Evolutionary conservation across 30 jellyfish, hydroid and myxozoan genomes (phyloP).

Genomic region (Aurelia sp.): DNA sequence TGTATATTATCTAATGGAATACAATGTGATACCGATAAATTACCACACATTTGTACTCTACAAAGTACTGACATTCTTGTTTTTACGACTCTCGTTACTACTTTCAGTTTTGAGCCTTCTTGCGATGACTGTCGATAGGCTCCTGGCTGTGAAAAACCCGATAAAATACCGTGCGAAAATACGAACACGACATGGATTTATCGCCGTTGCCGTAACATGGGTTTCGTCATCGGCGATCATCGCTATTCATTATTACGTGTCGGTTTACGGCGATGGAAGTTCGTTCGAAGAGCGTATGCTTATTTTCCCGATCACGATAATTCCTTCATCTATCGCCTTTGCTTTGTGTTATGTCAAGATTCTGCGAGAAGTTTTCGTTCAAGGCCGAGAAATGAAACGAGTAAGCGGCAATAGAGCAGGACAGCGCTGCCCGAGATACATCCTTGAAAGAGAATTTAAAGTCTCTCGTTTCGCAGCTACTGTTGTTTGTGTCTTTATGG

Average conservation of each 20-base stretch:
- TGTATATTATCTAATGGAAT: background rate
- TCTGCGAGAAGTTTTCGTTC: background rate
- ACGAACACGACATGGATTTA: conserved; percentile 5
- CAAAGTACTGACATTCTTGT: conserved; percentile 35
- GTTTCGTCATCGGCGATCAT: conserved; percentile 23
- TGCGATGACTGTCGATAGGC: conserved; percentile 67
- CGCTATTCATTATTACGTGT: conserved; percentile 11
- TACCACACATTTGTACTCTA: background rate
- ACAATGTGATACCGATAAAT: background rate
- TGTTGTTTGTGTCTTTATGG: conserved; percentile 51
- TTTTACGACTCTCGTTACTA: conserved; percentile 61
- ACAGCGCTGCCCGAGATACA: conserved; percentile 7
- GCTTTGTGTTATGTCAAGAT: conserved; percentile 7
- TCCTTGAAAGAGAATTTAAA: conserved; percentile 49
- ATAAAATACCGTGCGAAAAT: conserved; percentile 36
- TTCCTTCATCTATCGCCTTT: conserved; percentile 14
- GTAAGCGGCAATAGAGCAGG: background rate
- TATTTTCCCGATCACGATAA: conserved; percentile 13
- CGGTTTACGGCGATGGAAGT: conserved; percentile 11
- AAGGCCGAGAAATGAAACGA: conserved; percentile 24
- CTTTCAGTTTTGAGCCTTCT: conserved; percentile 43
- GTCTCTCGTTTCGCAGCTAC: conserved; percentile 57
- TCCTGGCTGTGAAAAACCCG: conserved; percentile 41
- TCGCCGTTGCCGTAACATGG: conserved; percentile 57
- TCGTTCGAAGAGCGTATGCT: conserved; percentile 3